Evolutionary conservation across 2,113 vertebrate genomes (phyloP).

Genomic region (Dasypus novemcinctus): DNA sequence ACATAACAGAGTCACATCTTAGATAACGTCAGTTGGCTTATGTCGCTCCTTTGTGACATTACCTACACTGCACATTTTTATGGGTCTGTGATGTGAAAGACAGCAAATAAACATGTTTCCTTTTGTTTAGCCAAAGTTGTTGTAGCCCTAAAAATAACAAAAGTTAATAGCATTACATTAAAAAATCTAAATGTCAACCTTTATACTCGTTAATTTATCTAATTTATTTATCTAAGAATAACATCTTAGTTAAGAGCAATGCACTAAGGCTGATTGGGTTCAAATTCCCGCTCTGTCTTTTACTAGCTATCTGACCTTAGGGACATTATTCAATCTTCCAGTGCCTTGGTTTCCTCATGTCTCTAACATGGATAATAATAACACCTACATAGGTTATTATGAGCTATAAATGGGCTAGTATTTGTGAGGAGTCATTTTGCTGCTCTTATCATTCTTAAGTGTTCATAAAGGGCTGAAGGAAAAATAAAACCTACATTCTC

Average conservation of each 20-base stretch:
- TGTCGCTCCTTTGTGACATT: neutral
- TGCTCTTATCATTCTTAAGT: neutral
- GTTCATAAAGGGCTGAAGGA: neutral
- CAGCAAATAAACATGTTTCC: neutral
- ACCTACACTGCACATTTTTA: slow-evolving; percentile 38
- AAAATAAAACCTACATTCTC: neutral
- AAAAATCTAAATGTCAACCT: neutral
- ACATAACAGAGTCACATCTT: neutral
- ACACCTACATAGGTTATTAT: neutral
- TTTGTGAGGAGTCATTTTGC: neutral
- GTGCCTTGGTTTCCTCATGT: neutral
- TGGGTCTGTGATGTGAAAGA: neutral
- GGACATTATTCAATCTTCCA: neutral
- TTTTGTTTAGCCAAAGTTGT: slow-evolving; percentile 23
- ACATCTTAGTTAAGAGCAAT: neutral
- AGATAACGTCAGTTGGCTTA: neutral
- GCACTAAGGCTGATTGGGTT: neutral
- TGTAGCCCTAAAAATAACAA: slow-evolving; percentile 12
- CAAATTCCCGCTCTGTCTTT: neutral
- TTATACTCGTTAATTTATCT: slow-evolving; percentile 35
- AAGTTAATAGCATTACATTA: slow-evolving; percentile 16
- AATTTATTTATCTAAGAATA: too few species aligned
- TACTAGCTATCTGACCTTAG: neutral
- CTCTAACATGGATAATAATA: neutral
- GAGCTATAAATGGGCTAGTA: neutral